Evolutionary conservation across 2,797 vertebrate species (phyloP), one percentile per base, ranked within the genome.

Genomic region (Hipposideros larvatus): DNA sequence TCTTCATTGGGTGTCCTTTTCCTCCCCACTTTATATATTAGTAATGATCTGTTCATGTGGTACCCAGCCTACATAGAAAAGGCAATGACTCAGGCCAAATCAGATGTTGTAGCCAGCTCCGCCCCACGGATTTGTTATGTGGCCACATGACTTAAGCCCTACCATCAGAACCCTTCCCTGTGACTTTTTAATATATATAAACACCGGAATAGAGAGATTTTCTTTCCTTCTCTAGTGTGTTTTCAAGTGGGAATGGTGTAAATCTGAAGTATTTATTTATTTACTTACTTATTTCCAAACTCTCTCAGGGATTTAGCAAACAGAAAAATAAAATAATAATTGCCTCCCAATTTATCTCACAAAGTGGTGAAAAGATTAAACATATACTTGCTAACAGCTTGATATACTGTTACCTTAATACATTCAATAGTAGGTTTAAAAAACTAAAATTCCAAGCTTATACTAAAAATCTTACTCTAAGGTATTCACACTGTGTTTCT

Each of bases 381-480:
- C 66, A 46, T 19, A 65, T 7, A 37, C 16, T 51, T 51, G 14
- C 15, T 26, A 91, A 74, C 4, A 93, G 7, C 11, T 55, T 75
- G 7, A 5, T 63, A 68, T 61, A 80, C 15, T 80, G 43, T 84
- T 65, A 83, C 18, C 21, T 80, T 85, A 65, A 37, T 18, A 74
- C 89, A 82, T 57, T 93, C 22, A 84, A 13, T 80, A 31, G 37
- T 94, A 85, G 24, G 80, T 80, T 90, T 94, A 77, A 61, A 73
- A 91, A 93, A 84, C 48, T 90, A 92, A 66, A 79, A 74, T 57
- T 79, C 28, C 11, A 78, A 26, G 26, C 74, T 11, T 70, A 70
- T 26, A 21, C 43, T 37, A 8, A 14, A 4, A 19, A 24, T 34
- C n/a, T 70, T 51, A 68, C 13, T 41, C 21, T 51, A 65, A 24